phyloP scores from a whole-genome alignment of 92 coral and sea anemone species.

The Palythoa grandis region DNA sequence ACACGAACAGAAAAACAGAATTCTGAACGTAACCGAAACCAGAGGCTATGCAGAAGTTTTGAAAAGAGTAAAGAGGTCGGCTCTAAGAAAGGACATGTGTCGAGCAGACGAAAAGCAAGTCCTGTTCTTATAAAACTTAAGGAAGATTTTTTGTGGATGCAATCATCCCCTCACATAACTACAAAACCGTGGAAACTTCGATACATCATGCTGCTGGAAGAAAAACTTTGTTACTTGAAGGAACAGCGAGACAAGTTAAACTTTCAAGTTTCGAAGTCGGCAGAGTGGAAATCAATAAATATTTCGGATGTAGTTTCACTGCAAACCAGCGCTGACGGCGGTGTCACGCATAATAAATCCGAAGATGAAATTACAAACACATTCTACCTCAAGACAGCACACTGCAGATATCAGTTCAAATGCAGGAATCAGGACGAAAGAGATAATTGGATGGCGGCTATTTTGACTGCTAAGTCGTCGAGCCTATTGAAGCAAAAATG shows the following conservation, averaged over 20 bases:
- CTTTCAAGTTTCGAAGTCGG: conserved; percentile 17
- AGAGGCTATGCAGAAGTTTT: conserved; percentile 15
- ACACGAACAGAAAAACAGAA: neutral
- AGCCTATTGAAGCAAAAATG: conserved; percentile 24
- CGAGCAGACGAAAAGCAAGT: neutral
- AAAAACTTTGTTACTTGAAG: conserved; percentile 37
- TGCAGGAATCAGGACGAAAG: conserved; percentile 36
- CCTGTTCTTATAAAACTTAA: neutral
- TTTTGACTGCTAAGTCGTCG: conserved; percentile 38
- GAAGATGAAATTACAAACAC: neutral
- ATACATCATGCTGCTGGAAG: conserved; percentile 37
- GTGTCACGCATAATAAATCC: neutral
- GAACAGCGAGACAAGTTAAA: conserved; percentile 41
- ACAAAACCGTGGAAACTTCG: conserved; percentile 38
- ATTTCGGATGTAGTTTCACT: conserved; percentile 25
- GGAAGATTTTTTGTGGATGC: conserved; percentile 43
- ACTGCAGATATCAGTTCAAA: conserved; percentile 18
- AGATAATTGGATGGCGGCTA: conserved; percentile 42
- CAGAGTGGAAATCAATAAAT: conserved; percentile 31
- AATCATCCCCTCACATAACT: conserved; percentile 1
- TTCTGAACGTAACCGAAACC: conserved; percentile 13
- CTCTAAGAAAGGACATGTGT: neutral
- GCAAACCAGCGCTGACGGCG: neutral
- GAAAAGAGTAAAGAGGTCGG: conserved; percentile 9
- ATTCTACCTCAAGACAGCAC: conserved; percentile 34